Evolutionary conservation across 2,888 invertebrate species (phyloP).

Genomic region (Drosophila percnosoma): DNA sequence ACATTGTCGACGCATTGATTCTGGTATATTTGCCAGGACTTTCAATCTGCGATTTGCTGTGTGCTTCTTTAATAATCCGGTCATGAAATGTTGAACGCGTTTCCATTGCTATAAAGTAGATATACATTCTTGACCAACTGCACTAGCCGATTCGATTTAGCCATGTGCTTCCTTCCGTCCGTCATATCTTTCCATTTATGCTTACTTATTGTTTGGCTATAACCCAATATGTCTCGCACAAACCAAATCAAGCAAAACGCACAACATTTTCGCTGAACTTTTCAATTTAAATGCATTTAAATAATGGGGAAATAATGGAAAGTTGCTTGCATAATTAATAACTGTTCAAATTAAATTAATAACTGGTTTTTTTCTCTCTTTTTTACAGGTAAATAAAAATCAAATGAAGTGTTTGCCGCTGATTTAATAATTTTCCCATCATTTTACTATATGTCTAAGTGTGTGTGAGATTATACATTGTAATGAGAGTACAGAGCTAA

Average conservation of each 20-base stretch:
- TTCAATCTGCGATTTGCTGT: not conserved
- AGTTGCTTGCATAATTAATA: constrained; percentile 9
- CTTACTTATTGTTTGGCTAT: too few relatives aligned
- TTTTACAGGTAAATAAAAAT: constrained; percentile 30
- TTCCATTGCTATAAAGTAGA: not conserved
- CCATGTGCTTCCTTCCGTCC: not conserved
- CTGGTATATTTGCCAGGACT: not conserved
- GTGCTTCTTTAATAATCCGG: not conserved
- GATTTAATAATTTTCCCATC: not conserved
- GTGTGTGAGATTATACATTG: constrained; percentile 11
- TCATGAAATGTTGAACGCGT: not conserved
- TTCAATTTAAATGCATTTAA: not conserved
- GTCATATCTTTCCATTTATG: too few relatives aligned
- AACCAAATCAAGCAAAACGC: not conserved
- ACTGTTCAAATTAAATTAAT: constrained; percentile 25
- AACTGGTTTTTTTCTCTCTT: constrained; percentile 12
- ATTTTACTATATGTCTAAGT: not conserved
- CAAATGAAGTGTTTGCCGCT: not conserved
- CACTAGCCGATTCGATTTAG: not conserved
- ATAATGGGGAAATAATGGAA: not conserved
- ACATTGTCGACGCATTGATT: not conserved
- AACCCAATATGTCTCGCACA: too few relatives aligned
- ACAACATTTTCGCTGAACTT: not conserved
- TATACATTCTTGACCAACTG: not conserved
- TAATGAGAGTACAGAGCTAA: constrained; percentile 11